Evolutionary conservation across 1,140 invertebrate species (phyloP).

Genomic region (Meteorus sp.): DNA sequence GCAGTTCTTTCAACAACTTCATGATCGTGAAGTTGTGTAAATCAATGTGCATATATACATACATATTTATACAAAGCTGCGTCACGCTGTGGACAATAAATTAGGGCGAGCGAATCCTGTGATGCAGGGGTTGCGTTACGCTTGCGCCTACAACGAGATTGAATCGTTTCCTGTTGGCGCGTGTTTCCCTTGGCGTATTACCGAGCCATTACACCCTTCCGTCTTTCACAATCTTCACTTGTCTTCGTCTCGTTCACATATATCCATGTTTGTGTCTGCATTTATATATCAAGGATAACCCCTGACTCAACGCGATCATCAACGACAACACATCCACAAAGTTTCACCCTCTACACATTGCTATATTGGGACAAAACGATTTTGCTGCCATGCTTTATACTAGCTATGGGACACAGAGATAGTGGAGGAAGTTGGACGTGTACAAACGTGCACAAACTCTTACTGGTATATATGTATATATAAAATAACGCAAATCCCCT

Average conservation of each 20-base stretch:
- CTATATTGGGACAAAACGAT: too few species aligned
- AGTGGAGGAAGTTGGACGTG: too few species aligned
- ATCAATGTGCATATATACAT: neutral
- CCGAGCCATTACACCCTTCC: conserved; percentile 41
- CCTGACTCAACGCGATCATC: too few species aligned
- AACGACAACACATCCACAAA: conserved; percentile 34
- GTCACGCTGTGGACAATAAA: conserved; percentile 51
- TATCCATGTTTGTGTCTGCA: too few species aligned
- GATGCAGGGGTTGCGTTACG: conserved; percentile 27
- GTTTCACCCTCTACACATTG: too few species aligned
- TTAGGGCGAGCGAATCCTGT: conserved; percentile 37
- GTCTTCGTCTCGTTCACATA: neutral
- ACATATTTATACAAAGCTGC: conserved; percentile 30
- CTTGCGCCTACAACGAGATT: conserved; percentile 34
- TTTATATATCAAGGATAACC: too few species aligned
- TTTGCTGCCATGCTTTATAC: too few species aligned
- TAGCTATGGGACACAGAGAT: too few species aligned
- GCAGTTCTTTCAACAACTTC: neutral
- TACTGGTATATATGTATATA: too few species aligned
- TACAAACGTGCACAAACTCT: too few species aligned
- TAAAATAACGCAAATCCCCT: neutral
- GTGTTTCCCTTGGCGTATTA: conserved; percentile 45
- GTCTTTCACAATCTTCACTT: conserved; percentile 13
- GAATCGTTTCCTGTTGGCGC: conserved; percentile 46
- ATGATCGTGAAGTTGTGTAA: neutral